These are phyloP conservation scores for Neodiprion pinetum DNA, from an alignment of 1,140 invertebrate species.

Conservation along the genomic window DNA sequence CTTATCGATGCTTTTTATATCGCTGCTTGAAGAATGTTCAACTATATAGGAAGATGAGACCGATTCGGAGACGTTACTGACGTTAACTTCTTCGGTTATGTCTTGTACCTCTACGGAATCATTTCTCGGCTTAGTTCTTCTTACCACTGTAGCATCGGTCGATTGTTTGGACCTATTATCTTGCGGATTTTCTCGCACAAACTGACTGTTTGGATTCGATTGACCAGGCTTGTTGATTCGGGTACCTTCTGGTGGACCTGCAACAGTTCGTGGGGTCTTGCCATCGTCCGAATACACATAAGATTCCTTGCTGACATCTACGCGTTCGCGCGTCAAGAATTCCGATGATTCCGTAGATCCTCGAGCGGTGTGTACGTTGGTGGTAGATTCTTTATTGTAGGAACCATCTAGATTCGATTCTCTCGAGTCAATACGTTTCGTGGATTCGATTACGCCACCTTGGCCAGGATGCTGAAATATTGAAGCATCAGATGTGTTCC, in stretches of 20 bases:
- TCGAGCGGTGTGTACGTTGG: conserved; percentile 23
- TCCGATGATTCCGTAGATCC: conserved; percentile 30
- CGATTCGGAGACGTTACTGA: conserved; percentile 33
- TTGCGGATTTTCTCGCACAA: conserved; percentile 4
- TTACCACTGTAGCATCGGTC: conserved; percentile 29
- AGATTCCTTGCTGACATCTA: conserved; percentile 23
- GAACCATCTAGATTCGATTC: conserved; percentile 30
- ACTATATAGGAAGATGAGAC: conserved; percentile 42
- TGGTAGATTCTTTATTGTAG: conserved; percentile 35
- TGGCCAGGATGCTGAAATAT: conserved; percentile 10
- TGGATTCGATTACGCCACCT: not conserved
- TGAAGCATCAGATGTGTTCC: not conserved
- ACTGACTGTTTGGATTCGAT: not conserved
- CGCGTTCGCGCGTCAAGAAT: conserved; percentile 33
- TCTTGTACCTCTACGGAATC: conserved; percentile 42
- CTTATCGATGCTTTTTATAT: conserved; percentile 37
- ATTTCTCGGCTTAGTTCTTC: conserved; percentile 30
- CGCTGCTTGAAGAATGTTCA: conserved; percentile 41
- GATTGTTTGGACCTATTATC: not conserved
- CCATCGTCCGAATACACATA: conserved; percentile 11
- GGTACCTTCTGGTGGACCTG: not conserved
- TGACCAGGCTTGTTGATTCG: not conserved
- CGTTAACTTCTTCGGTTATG: conserved; percentile 33
- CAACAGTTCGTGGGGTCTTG: not conserved
- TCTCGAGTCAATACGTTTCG: conserved; percentile 16